Base-by-base conservation (phyloP, 2,888 invertebrate genomes). In the Taenaris catops region DNA sequence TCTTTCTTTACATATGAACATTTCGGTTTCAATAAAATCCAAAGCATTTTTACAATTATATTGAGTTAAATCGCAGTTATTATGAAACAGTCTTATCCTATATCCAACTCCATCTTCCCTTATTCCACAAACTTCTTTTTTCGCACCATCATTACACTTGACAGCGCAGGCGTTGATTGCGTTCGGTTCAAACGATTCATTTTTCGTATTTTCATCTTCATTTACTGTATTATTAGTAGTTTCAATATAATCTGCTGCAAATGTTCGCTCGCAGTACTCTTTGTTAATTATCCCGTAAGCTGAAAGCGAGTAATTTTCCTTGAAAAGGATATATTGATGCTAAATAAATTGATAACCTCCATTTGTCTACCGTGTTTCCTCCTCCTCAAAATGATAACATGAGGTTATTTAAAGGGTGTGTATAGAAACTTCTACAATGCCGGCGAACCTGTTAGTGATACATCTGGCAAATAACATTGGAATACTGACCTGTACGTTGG, bases 51-150 rank as follows among this genome's bases (percentile, higher is more conserved):
- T 25, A 31, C 80, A 80, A 41, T 81, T 84, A 27, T 62, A 37
- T 38, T 55, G 57, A 0, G 32, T n/a, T 0, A 83, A 48, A 1
- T 58, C 41, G 34, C 83, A 83, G 51, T 60, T 49, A 32, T 64
- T 68, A 7, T 42, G 4, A 29, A 84, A 83, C 16, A 60, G 28
- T 49, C 63, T 62, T 2, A 78, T 36, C 47, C 49, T 61, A 33
- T 58, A 81, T 1, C 78, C 81, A 1, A 46, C 26, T 0, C 66
- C 73, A 2, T 73, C 62, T 50, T 52, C 38, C 47, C 51, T 51
- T 2, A 79, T 61, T 0, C 60, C 76, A 32, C 83, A 83, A 0
- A 75, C 53, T 26, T 45, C 33, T 6, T 45, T 25, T 2, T 8
- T 8, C 4, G 24, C 19, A 12, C 20, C 33, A 9, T 41, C 10